These are phyloP conservation scores for Pristionchus entomophagus DNA, from an alignment of 2,888 invertebrate genomes.

Conservation along the genomic window DNA sequence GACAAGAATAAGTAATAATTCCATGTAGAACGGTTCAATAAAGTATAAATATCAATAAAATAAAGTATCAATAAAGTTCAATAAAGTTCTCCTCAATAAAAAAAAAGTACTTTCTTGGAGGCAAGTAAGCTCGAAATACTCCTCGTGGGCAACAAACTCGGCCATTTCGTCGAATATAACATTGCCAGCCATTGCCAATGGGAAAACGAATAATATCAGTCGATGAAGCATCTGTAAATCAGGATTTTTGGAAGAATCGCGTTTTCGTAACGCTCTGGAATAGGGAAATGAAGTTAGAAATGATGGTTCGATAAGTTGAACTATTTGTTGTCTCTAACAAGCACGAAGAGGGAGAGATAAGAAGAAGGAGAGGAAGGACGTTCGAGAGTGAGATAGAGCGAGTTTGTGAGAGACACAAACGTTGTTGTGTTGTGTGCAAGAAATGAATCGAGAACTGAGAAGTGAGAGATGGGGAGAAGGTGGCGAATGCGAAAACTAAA, in stretches of 20 bases:
- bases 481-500: too few species aligned
- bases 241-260: not conserved
- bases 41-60: not conserved
- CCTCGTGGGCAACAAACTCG: not conserved
- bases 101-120: not conserved
- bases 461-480: too few species aligned
- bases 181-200: not conserved
- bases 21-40: not conserved
- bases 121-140: not conserved
- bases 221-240: not conserved
- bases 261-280: not conserved
- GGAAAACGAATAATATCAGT: not conserved
- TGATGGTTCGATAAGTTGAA: too few species aligned
- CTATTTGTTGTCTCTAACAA: too few species aligned
- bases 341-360: not conserved
- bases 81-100: not conserved
- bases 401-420: not conserved
- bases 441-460: too few species aligned
- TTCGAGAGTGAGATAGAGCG: not conserved
- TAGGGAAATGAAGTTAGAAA: not conserved
- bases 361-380: not conserved
- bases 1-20: not conserved
- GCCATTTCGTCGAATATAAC: too few species aligned
- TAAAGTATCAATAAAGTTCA: not conserved
- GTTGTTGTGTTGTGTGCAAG: not conserved